A percentile compares a stretch with the other conserved stretches of the same genome.
Evolutionary conservation across 2,888 invertebrate genomes (phyloP).

Genomic region (Diarsia rubi): DNA sequence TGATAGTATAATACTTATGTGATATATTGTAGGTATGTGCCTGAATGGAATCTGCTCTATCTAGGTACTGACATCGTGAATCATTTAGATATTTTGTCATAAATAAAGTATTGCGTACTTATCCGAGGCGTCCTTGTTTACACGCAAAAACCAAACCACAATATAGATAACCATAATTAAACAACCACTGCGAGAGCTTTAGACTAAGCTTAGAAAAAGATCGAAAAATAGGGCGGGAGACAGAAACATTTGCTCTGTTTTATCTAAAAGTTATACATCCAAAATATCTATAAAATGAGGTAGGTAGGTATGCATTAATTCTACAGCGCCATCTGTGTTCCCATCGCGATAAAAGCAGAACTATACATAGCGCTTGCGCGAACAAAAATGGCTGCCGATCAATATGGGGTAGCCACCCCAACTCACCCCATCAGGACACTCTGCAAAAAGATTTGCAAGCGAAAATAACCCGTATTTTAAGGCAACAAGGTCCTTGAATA

Average conservation of each 20-base stretch:
- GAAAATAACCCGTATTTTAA: conserved; percentile 69
- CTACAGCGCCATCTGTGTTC: conserved; percentile 84
- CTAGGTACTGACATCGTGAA: not conserved
- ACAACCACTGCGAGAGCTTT: not conserved
- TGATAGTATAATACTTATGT: too few relatives aligned
- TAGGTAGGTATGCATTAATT: conserved; percentile 41
- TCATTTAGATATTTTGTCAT: not conserved
- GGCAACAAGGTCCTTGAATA: conserved; percentile 67
- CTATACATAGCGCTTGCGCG: conserved; percentile 79
- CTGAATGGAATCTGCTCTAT: not conserved
- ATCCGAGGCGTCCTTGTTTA: not conserved
- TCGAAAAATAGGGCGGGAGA: not conserved
- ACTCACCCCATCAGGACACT: conserved; percentile 76
- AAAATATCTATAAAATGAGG: conserved; percentile 12
- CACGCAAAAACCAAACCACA: not conserved
- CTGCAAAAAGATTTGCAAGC: conserved; percentile 58
- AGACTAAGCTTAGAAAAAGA: not conserved
- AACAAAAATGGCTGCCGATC: conserved; percentile 88
- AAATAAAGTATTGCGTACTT: not conserved
- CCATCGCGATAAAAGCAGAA: conserved; percentile 67
- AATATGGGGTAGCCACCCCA: conserved; percentile 84
- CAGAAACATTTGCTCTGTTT: not conserved
- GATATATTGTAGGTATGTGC: not conserved
- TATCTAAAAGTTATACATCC: not conserved
- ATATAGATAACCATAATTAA: not conserved